Evolutionary conservation across 2,888 invertebrate genomes (phyloP), one percentile per base, ranked within the genome.

Genomic region (Lysandra coridon): DNA sequence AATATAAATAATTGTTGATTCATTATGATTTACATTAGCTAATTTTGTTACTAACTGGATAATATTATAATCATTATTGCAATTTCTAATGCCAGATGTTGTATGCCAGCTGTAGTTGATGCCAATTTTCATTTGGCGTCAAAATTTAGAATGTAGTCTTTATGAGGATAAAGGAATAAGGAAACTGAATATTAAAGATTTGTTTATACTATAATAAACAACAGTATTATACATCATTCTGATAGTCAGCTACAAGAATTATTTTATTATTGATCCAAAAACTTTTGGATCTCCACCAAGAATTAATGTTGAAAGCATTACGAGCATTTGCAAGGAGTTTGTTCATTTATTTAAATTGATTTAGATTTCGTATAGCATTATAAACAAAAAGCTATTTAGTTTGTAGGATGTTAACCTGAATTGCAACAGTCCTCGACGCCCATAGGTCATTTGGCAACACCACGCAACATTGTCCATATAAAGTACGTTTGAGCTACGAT

Each of bases 381-480:
- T 44, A 10, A 57, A 17, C 57, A 62, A 64, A 69, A 33, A 69
- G 69, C 69, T 33, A 33, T 69, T 69, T 69, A 69, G 33, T 37
- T 37, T 69, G 69, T 69, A 17, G 33, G 69, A 69, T 12, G 30
- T 64, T 64, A 64, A 69, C 33, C 69, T 69, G 33, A 69, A 69
- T 69, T 69, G 69, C 69, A 23, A 69, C 69, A 37, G 69, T 69
- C 69, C 14, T 33, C 69, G 69, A 69, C 69, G 33, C 69, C 14
- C 33, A 33, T 33, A 33, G 33, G 69, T 69, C 69, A 69, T 69
- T 69, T 64, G 64, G 12, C 12, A 64, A 64, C 30, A 64, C 64
- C 23, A 23, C 23, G 12, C 33, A 33, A 23, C 62, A 62, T 4
- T 7, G 62, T 62, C 12, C 69, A 69, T 33, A 14, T 69, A 12